Base-by-base conservation (phyloP, 2,797 vertebrate genomes). In the Poeciliopsis presidionis region DNA sequence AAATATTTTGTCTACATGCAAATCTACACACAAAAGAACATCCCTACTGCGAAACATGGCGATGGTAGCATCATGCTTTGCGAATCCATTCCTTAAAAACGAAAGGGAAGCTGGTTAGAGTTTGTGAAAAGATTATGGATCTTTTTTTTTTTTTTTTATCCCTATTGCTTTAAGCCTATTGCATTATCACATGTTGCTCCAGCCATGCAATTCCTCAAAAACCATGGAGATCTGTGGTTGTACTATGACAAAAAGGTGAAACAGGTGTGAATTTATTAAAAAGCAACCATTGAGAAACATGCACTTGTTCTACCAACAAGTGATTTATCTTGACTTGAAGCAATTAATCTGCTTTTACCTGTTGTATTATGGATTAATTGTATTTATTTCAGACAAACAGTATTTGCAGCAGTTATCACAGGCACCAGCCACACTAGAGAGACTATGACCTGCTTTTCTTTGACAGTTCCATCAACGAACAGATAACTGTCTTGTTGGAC, bases 401-500 rank as follows among this genome's bases (percentile, higher is more conserved):
- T 45, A 67, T 73, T 47, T 76, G 12, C 39, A 49, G 0, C 0
- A 25, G 20, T 63, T 1, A 53, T 25, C 69, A 74, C 3, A 77
- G 43, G 55, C n/a, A 55, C 2, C 41, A 25, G 3, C 7, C 39
- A 33, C 39, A 63, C 41, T 45, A 30, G 33, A 73, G 41, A 45
- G 20, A 9, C 65, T 22, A 7, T 16, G 14, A 59, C 65, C 30
- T 75, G 22, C 49, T 75, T 88, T 77, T 74, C 57, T 43, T 5
- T 75, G 67, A 57, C 49, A 69, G 45, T 36, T 72, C 75, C 57
- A 43, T 59, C 77, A 22, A 81, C 43, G 65, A 73, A 84, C 76
- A 75, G 67, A 78, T 53, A 61, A 14, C 22, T 55, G 73, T 78
- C 81, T 79, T 81, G 55, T 74, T 77, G 53, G 80, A 81, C 81